Percentiles rank a stretch among this genome's conserved stretches.
Conservation (phyloP, 2,888 invertebrate genomes). For the Arenicola marina region DNA sequence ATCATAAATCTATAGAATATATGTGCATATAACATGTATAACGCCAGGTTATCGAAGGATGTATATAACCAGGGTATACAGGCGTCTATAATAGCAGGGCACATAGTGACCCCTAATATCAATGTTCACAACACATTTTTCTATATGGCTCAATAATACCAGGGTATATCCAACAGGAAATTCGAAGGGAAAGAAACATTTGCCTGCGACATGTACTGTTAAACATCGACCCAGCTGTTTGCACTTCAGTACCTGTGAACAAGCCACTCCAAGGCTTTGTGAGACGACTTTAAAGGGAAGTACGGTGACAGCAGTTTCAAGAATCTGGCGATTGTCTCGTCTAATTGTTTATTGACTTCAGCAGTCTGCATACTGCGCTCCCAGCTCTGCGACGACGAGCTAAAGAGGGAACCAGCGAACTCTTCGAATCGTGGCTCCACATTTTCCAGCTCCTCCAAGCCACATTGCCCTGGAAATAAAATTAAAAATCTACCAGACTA, state of each 20-base stretch:
- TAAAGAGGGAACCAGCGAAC: conserved; percentile 79
- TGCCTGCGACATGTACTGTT: too few relatives aligned
- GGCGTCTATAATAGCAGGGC: too few relatives aligned
- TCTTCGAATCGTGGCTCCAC: conserved; percentile 75
- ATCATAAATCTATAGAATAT: too few relatives aligned
- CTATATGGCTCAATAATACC: too few relatives aligned
- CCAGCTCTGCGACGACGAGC: conserved; percentile 74
- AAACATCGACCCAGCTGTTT: too few relatives aligned
- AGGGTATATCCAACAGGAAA: too few relatives aligned
- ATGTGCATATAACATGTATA: too few relatives aligned
- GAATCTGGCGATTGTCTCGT: conserved; percentile 78
- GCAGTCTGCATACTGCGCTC: conserved; percentile 78
- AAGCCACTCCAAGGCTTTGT: conserved; percentile 95
- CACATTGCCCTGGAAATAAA: conserved; percentile 73
- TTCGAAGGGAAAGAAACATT: too few relatives aligned
- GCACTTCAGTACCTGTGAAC: conserved; percentile 79
- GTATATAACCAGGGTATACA: too few relatives aligned
- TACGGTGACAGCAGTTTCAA: conserved; percentile 82
- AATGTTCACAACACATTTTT: neutral
- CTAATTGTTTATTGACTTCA: conserved; percentile 76
- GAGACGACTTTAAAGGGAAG: conserved; percentile 80
- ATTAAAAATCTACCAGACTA: neutral
- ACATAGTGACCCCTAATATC: neutral
- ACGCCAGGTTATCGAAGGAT: too few relatives aligned
- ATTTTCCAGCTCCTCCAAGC: conserved; percentile 79